Conservation (phyloP, 1,140 invertebrate species). For the Aricia agestis region DNA sequence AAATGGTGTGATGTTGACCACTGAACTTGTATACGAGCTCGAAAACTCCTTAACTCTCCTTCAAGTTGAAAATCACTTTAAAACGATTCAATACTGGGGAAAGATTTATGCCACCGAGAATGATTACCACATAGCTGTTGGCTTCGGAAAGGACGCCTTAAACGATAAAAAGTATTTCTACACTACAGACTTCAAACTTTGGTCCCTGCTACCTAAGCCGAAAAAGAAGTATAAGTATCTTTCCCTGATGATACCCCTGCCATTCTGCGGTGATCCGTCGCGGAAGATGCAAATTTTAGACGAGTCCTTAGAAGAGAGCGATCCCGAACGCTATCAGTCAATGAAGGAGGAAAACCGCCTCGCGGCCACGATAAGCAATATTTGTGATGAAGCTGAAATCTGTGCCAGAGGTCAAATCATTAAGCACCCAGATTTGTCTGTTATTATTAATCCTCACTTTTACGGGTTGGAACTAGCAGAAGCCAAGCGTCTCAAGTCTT, state of each 20-base stretch:
- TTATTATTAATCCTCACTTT: slow-evolving; percentile 82
- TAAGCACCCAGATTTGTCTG: slow-evolving; percentile 79
- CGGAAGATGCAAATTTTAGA: slow-evolving; percentile 65
- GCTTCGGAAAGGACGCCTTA: slow-evolving; percentile 81
- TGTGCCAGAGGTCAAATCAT: slow-evolving; percentile 84
- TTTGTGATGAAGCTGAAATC: slow-evolving; percentile 81
- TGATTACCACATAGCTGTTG: slow-evolving; percentile 86
- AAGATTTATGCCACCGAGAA: slow-evolving; percentile 80
- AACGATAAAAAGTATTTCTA: slow-evolving; percentile 82
- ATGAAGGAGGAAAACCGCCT: slow-evolving; percentile 88
- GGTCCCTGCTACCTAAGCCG: slow-evolving; percentile 81
- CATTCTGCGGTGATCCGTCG: slow-evolving; percentile 58
- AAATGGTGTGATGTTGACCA: slow-evolving; percentile 79
- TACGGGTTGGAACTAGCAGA: slow-evolving; percentile 79
- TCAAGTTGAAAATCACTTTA: slow-evolving; percentile 86
- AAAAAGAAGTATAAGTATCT: slow-evolving; percentile 78
- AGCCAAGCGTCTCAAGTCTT: slow-evolving; percentile 79
- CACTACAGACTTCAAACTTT: slow-evolving; percentile 81
- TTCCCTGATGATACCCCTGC: slow-evolving; percentile 66
- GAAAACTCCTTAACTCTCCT: slow-evolving; percentile 83
- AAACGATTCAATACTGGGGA: slow-evolving; percentile 85
- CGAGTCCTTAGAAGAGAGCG: slow-evolving; percentile 63
- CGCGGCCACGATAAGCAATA: slow-evolving; percentile 80
- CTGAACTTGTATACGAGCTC: slow-evolving; percentile 80
- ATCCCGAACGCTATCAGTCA: slow-evolving; percentile 69